A percentile compares a stretch with the other conserved stretches of the same genome.
Conservation (phyloP, 2,888 invertebrate genomes). For the Nymphalis c-album region DNA sequence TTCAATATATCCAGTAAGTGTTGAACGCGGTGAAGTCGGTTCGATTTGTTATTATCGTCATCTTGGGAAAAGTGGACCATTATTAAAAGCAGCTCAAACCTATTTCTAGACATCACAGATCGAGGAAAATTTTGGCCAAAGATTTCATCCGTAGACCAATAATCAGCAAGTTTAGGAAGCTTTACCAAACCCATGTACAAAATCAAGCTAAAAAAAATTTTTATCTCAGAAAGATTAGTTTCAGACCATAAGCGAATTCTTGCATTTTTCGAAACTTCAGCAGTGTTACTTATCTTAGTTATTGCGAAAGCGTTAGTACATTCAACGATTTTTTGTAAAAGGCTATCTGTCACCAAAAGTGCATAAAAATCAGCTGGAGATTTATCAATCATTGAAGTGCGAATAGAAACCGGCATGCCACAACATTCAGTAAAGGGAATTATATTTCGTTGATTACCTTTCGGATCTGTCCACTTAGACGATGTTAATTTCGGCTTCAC, state of each 20-base stretch:
- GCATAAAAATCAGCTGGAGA: no score
- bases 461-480: no score
- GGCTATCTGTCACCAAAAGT: no score
- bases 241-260: constrained; percentile 41
- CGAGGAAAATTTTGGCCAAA: constrained; percentile 42
- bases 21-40: constrained; percentile 43
- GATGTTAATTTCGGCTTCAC: no score
- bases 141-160: no score
- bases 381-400: no score
- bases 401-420: no score
- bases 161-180: no score
- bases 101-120: constrained; percentile 45
- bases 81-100: constrained; percentile 47
- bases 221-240: constrained; percentile 44
- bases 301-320: constrained; percentile 42
- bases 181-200: constrained; percentile 52
- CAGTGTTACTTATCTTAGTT: constrained; percentile 33
- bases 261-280: constrained; percentile 38
- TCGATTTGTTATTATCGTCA: constrained; percentile 43
- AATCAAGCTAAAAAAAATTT: constrained; percentile 46
- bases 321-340: no score
- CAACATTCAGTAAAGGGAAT: no score
- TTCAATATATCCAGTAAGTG: constrained; percentile 1
- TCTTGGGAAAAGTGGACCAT: constrained; percentile 49
- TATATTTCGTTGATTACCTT: no score